A percentile compares a stretch with the other conserved stretches of the same genome.
These are phyloP conservation scores for Prenolepis imparis DNA, from an alignment of 2,888 invertebrate species.

Conservation along the genomic window DNA sequence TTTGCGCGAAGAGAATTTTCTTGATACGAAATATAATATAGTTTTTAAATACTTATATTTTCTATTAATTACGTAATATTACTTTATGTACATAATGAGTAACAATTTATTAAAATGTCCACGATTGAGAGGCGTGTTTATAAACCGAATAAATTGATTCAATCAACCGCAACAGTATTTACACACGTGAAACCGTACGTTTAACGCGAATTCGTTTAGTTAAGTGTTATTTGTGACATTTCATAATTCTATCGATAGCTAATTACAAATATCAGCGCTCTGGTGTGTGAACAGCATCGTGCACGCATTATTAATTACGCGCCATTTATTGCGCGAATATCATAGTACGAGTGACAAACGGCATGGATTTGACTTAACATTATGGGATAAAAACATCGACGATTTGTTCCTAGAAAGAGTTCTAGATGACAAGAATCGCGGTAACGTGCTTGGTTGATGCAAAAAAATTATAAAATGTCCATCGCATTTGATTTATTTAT, in stretches of 20 bases:
- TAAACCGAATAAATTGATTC: slow-evolving; percentile 43
- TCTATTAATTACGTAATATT: slow-evolving; percentile 11
- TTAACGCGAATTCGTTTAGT: slow-evolving; percentile 54
- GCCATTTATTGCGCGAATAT: slow-evolving; percentile 31
- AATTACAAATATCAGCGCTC: slow-evolving; percentile 50
- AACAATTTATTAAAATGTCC: slow-evolving; percentile 38
- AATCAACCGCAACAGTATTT: slow-evolving; percentile 47
- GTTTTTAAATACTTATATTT: not conserved
- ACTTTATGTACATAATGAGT: not conserved
- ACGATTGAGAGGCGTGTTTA: slow-evolving; percentile 15
- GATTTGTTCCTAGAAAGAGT: not conserved
- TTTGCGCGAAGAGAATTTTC: not conserved
- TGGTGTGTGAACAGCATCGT: slow-evolving; percentile 15
- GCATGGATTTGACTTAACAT: not conserved
- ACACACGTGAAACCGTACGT: slow-evolving; percentile 56
- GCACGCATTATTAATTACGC: slow-evolving; percentile 38
- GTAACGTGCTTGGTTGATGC: not conserved
- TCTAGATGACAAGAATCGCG: not conserved
- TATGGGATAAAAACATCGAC: not conserved
- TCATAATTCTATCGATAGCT: slow-evolving; percentile 51
- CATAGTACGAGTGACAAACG: not conserved
- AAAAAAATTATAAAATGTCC: not conserved
- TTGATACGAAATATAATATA: not conserved
- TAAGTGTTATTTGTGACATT: slow-evolving; percentile 55
- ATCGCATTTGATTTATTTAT: slow-evolving; percentile 9